Evolutionary conservation across 1,140 invertebrate genomes (phyloP), one percentile per base, ranked within the genome.

Genomic region (Kradibia gibbosae): DNA sequence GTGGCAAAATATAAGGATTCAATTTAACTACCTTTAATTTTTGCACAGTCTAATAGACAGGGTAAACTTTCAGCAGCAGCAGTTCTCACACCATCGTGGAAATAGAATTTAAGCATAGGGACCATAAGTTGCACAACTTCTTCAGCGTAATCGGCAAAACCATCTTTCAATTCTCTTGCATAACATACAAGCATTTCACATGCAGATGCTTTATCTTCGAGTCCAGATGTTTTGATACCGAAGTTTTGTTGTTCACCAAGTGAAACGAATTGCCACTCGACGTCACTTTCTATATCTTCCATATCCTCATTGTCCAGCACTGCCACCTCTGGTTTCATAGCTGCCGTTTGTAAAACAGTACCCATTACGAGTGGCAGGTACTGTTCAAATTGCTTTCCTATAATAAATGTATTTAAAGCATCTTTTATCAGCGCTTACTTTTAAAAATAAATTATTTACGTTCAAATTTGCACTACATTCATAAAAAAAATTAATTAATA

Each of bases 151-250:
- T 95, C 95, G 17, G 96, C 96, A 91, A 99, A 99, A 3, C 96
- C 97, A 87, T 99, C 97, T 90, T 99, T 99, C 31, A 99, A 92
- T 91, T 99, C 98, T 36, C 97, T 93, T 0, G 99, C 99, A 89
- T 99, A 99, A 90, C 98, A 99, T 13, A 99, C 98, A 13, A 99
- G 92, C 98, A 99, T 99, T 90, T 99, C 98, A 89, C 98, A 99
- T 0, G 99, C 99, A 1, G 98, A 99, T 0, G 98, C 98, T 90
- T 99, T 99, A 86, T 99, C 99, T 91, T 99, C 99, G 78, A 99
- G 93, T 83, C 98, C 96, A 62, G 96, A 95, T 48, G 97, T 98
- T 86, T 96, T 95, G 57, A 98, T 97, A 62, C 96, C 97, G 88
- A 98, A 97, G 88, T 97, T 98, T 88, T 98, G 96, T 90, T 98